phyloP scores from a whole-genome alignment of 35 echinoderm and acorn worm species.

The Nesometra sesokonis region DNA sequence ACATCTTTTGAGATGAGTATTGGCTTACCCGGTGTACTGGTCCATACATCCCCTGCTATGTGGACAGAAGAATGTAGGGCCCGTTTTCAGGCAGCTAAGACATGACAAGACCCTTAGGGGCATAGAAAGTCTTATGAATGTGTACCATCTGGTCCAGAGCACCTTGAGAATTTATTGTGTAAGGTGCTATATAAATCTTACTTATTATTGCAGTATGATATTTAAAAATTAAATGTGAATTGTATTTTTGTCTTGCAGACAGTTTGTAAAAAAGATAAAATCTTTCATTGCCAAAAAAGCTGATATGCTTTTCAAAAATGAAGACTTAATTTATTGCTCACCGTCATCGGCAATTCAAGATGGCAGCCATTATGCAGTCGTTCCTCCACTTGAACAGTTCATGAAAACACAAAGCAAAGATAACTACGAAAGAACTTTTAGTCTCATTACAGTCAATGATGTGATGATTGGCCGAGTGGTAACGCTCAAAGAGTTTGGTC shows the following conservation, averaged over 20 bases:
- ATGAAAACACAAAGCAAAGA: neutral
- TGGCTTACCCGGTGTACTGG: too few relatives aligned
- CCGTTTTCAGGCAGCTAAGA: too few relatives aligned
- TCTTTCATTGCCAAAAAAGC: neutral
- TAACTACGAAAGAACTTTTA: neutral
- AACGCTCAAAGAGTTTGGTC: conserved; percentile 65
- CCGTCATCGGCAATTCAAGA: neutral
- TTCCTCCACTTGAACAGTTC: neutral
- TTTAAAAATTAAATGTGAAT: neutral
- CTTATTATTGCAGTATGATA: too few relatives aligned
- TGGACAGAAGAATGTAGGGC: too few relatives aligned
- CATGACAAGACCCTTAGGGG: too few relatives aligned
- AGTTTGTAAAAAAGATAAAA: neutral
- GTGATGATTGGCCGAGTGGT: conserved; percentile 44
- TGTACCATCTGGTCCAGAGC: too few relatives aligned
- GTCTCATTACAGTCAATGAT: conserved; percentile 15
- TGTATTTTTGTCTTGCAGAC: neutral
- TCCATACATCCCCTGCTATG: too few relatives aligned
- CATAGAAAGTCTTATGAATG: too few relatives aligned
- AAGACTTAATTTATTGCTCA: neutral
- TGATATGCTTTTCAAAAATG: neutral
- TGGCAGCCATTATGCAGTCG: neutral
- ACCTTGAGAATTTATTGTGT: too few relatives aligned
- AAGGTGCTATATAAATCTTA: too few relatives aligned
- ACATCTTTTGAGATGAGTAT: too few relatives aligned